Conservation (phyloP, 2,113 vertebrate species). For the Nesogale talazaci region DNA sequence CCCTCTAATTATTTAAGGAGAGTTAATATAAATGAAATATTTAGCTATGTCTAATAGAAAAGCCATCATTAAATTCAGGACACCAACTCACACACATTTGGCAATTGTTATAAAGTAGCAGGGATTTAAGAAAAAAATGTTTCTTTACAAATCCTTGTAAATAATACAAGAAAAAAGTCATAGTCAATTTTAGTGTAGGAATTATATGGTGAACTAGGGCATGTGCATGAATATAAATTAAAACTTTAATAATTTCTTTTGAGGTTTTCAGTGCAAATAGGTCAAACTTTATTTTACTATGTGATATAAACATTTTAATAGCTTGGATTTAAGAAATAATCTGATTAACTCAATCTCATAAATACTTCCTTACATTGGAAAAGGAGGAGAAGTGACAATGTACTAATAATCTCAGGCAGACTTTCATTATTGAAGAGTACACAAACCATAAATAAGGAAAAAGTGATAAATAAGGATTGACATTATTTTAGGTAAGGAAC, state of each 20-base stretch:
- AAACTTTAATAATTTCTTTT: neutral
- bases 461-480: neutral
- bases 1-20: neutral
- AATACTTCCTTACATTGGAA: neutral
- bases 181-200: neutral
- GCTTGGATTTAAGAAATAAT: neutral
- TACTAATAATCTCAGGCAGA: neutral
- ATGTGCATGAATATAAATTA: conserved; percentile 12
- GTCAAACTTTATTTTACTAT: neutral
- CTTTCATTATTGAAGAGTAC: neutral
- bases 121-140: neutral
- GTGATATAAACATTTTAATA: neutral
- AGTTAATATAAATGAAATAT: neutral
- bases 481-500: neutral
- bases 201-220: neutral
- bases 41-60: neutral
- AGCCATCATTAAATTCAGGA: neutral
- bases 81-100: neutral
- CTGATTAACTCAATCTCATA: neutral
- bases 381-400: neutral
- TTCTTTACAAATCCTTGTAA: neutral
- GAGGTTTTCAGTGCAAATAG: neutral
- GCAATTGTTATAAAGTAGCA: neutral
- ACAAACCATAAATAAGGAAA: neutral
- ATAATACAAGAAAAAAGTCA: neutral